phyloP scores from a whole-genome alignment of 2,113 vertebrate species.

The Edolisoma coerulescens region DNA sequence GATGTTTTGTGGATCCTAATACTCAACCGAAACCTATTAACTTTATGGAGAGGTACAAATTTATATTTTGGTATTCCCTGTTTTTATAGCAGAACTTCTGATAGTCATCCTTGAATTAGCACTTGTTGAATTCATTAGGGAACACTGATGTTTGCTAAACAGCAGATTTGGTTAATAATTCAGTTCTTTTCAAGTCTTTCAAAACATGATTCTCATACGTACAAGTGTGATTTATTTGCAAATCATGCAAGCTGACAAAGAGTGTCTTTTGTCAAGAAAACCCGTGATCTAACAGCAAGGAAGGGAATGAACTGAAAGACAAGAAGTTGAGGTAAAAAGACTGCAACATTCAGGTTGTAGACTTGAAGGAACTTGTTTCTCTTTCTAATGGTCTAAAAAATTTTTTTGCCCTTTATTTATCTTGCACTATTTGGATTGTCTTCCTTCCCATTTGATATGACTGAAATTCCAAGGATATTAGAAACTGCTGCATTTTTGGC shows the following conservation, averaged over 20 bases:
- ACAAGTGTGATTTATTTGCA: background rate
- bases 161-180: background rate
- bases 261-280: background rate
- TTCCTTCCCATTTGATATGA: background rate
- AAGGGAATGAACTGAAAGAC: background rate
- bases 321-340: background rate
- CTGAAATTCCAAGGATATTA: background rate
- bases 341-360: background rate
- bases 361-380: background rate
- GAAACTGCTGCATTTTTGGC: background rate
- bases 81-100: background rate
- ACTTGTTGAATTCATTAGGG: background rate
- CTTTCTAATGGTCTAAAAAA: background rate
- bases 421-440: background rate
- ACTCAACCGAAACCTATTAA: background rate
- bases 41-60: background rate
- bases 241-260: background rate
- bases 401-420: background rate
- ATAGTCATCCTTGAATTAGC: background rate
- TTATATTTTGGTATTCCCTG: background rate
- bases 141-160: background rate
- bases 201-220: background rate
- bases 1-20: background rate
- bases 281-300: background rate
- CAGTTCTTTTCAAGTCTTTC: background rate